These are phyloP conservation scores for Xestoiulus laeticollis DNA, from an alignment of 2,888 invertebrate genomes.

Conservation along the genomic window DNA sequence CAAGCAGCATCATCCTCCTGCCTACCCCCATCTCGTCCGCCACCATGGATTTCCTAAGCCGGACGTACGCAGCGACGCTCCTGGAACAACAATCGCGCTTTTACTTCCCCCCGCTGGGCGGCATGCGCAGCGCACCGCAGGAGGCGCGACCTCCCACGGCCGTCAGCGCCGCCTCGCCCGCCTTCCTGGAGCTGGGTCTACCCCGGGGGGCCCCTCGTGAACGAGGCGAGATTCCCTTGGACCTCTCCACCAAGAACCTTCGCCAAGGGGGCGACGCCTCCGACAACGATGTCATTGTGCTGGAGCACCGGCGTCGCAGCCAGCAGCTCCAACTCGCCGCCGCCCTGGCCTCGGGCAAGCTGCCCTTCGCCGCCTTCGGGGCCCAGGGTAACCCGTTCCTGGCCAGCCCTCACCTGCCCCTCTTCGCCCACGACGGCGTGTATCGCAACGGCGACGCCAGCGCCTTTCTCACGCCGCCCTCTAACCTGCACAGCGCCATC, in stretches of 20 bases:
- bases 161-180: slow-evolving; percentile 6
- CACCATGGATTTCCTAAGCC: slow-evolving; percentile 54
- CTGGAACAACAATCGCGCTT: slow-evolving; percentile 55
- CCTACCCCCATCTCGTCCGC: background rate
- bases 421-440: slow-evolving; percentile 11
- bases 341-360: slow-evolving; percentile 46
- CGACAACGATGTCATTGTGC: slow-evolving; percentile 56
- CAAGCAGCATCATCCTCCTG: background rate
- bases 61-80: slow-evolving; percentile 52
- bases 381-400: slow-evolving; percentile 45
- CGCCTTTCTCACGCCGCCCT: slow-evolving; percentile 48
- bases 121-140: background rate
- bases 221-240: slow-evolving; percentile 82
- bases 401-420: slow-evolving; percentile 44
- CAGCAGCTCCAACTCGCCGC: slow-evolving; percentile 53
- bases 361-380: slow-evolving; percentile 47
- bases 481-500: slow-evolving; percentile 45
- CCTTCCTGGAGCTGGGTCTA: slow-evolving; percentile 37
- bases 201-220: slow-evolving; percentile 59
- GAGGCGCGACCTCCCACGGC: slow-evolving; percentile 48
- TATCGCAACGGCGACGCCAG: slow-evolving; percentile 45
- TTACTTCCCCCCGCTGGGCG: slow-evolving; percentile 52
- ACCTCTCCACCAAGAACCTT: slow-evolving; percentile 88
- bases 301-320: slow-evolving; percentile 57
- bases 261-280: slow-evolving; percentile 86